phyloP scores from a whole-genome alignment of 2,113 vertebrate species.

The Psilopsiagon aurifrons region DNA sequence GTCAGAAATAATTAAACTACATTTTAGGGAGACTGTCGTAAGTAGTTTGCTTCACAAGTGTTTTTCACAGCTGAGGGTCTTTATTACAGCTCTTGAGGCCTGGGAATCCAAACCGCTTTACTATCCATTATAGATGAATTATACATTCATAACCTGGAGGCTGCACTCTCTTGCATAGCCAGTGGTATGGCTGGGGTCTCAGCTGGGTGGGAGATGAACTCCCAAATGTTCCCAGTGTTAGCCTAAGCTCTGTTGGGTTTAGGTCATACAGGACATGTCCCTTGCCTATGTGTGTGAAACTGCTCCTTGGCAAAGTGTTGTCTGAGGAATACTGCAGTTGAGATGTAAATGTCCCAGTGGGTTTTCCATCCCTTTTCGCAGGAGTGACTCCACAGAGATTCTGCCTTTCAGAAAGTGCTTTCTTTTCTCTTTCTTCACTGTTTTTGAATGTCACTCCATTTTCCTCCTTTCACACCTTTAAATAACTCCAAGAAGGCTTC shows the following conservation, averaged over 20 bases:
- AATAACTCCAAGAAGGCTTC: not conserved
- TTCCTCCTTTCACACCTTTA: not conserved
- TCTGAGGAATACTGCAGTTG: not conserved
- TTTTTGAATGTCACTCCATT: slow-evolving; percentile 9
- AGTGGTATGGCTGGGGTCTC: not conserved
- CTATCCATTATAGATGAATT: not conserved
- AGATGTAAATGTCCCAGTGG: not conserved
- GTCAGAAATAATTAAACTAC: slow-evolving; percentile 34
- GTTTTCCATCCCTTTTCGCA: not conserved
- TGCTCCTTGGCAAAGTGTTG: not conserved
- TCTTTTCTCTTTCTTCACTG: not conserved
- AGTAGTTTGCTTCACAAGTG: slow-evolving; percentile 23
- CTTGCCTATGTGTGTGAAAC: accelerated
- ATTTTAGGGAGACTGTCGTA: slow-evolving; percentile 9
- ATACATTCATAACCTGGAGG: not conserved
- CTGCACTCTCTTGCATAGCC: not conserved
- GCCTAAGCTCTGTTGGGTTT: not conserved
- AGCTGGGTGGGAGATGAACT: not conserved
- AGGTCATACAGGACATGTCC: not conserved
- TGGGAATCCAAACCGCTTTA: not conserved
- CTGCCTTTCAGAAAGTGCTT: not conserved
- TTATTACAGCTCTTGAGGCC: not conserved
- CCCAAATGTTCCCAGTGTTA: not conserved
- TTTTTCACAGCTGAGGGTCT: slow-evolving; percentile 17
- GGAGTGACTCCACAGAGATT: not conserved